These are phyloP conservation scores for Manis crassicaudata DNA, from an alignment of 2,797 vertebrate genomes.

Conservation along the genomic window DNA sequence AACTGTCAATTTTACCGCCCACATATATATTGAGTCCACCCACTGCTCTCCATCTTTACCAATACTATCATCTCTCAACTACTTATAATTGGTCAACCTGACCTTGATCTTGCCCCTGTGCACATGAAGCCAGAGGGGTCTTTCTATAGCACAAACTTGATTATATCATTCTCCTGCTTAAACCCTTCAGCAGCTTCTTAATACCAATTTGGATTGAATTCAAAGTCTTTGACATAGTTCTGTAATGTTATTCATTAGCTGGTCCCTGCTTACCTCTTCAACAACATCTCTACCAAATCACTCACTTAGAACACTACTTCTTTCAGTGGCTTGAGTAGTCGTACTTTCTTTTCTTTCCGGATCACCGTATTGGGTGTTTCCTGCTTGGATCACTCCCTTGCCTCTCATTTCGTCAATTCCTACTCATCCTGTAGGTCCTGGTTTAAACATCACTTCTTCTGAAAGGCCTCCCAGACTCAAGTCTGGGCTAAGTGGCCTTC, in stretches of 20 bases:
- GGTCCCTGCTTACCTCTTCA: background rate
- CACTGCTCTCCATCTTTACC: background rate
- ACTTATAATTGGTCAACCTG: background rate
- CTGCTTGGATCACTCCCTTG: background rate
- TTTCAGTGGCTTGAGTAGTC: background rate
- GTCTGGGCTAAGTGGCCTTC: background rate
- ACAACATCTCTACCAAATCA: background rate
- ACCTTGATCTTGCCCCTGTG: background rate
- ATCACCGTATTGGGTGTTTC: background rate
- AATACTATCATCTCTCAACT: background rate
- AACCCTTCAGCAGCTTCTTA: background rate
- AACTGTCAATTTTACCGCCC: background rate
- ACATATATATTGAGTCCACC: background rate
- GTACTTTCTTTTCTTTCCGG: conserved; percentile 20
- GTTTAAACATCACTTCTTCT: background rate
- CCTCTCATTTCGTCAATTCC: background rate
- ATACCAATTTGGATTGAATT: background rate
- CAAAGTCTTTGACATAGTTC: background rate
- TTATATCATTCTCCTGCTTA: background rate
- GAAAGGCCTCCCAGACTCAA: background rate
- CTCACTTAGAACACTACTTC: background rate
- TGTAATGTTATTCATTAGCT: background rate
- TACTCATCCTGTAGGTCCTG: background rate
- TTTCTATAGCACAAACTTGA: conserved; percentile 18
- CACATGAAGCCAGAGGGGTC: background rate